Conservation (phyloP, 2,797 vertebrate species). For the Pteropus rufus region DNA sequence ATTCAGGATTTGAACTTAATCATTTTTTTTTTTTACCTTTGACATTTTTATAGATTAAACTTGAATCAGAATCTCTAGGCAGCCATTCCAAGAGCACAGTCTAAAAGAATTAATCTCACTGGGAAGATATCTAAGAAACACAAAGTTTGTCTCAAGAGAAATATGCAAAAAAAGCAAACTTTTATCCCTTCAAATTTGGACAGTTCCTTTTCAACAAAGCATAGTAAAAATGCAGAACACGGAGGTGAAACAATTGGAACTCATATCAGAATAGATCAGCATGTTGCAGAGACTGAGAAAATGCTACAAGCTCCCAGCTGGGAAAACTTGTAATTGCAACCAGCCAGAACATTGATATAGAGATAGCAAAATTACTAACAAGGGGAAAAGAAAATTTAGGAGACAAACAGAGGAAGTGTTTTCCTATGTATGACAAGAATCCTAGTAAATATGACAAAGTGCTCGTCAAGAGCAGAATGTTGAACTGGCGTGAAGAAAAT, state of each 20-base stretch:
- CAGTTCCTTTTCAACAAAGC: constrained; percentile 47
- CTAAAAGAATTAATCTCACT: neutral
- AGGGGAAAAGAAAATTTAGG: constrained; percentile 76
- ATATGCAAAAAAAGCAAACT: constrained; percentile 24
- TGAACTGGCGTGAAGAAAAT: constrained; percentile 74
- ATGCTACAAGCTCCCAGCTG: constrained; percentile 78
- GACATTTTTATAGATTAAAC: constrained; percentile 9
- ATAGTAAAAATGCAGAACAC: constrained; percentile 73
- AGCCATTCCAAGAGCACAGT: neutral
- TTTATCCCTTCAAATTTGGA: constrained; percentile 7
- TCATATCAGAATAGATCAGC: constrained; percentile 76
- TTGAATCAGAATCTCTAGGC: neutral
- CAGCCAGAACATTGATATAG: constrained; percentile 81
- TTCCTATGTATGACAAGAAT: constrained; percentile 70
- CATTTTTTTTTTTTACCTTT: neutral
- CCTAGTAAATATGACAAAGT: constrained; percentile 77
- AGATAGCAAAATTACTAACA: constrained; percentile 78
- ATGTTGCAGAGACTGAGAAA: constrained; percentile 70
- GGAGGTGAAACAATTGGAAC: constrained; percentile 75
- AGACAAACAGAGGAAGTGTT: constrained; percentile 77
- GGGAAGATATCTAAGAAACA: neutral
- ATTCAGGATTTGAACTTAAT: neutral
- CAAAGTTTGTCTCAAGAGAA: neutral
- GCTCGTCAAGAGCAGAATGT: constrained; percentile 66
- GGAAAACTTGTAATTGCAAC: constrained; percentile 83